Base-by-base conservation (phyloP, 2,888 invertebrate species). In the Idaea aversata region DNA sequence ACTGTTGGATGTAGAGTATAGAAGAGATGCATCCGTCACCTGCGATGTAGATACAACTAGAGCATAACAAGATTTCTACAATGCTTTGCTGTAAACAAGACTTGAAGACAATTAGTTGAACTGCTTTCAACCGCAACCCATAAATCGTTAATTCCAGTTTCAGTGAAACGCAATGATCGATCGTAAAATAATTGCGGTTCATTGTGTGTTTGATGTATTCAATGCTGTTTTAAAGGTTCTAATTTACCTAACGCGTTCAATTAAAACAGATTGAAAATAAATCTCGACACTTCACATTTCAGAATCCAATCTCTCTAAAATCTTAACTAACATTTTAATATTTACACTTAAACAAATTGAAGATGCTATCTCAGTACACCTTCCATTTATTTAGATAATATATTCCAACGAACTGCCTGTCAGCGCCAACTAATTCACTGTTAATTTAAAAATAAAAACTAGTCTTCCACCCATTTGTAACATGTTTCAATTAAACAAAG, bases 391-490 rank as follows among this genome's bases (percentile, higher is more conserved):
- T 16, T 59, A 59, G 15, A 15, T 59, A 25, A 59, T 59, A 13
- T 59, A 59, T 59, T 59, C 16, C 65, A 62, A 71, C 63, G 70
- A 67, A 70, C 61, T 64, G 67, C 63, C 61, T 63, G 68, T 69
- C 68, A 73, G 70, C 69, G 65, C 65, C 63, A 38, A 34, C 61
- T 71, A 67, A 69, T 70, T 62, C 15, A 13, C 38, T 61, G 15
- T 63, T 61, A 62, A 62, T 16, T 65, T 60, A 57, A 57, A 66
- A 66, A 61, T 69, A 67, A 66, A 72, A 69, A 67, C 62, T 25
- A 67, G 65, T 63, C 5, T 38, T 67, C 78, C 80, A 80, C 78
- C 80, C 74, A 67, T 67, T 68, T 63, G 61, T 73, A 65, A 67
- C 64, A 65, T 66, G 69, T 64, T 65, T 67, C 67, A 70, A 73